Evolutionary conservation across 2,888 invertebrate genomes (phyloP), one percentile per base, ranked within the genome.

Genomic region (Mythimna lalbum): DNA sequence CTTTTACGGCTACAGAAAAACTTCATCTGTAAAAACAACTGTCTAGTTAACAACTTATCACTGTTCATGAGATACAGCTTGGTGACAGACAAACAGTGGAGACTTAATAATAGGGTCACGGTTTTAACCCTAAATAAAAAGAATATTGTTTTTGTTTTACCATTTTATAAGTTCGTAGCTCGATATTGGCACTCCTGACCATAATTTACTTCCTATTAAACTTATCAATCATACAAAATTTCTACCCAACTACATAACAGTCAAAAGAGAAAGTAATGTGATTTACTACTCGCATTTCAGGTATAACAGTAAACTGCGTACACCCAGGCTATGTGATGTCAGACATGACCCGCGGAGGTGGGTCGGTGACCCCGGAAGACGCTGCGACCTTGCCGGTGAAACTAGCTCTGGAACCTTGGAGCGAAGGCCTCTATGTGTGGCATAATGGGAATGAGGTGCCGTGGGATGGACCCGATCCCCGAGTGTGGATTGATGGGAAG

Each of bases 251-350:
- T 39, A 14, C 19, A 2, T 21, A 47, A 5, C 17, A 33, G 14
- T 1, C n/a, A 49, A 21, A 74, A 27, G 12, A 17, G 10, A 7
- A 2, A 47, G 19, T 55, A 65, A 39, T 6, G 17, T 27, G 2
- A 53, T 50, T 33, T 4, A 55, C 5, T 21, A 23, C 21, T 47
- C 17, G 23, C 2, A 27, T 77, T 83, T 2, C 86, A 96, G 95
- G 89, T 71, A 91, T 95, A 62, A 68, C 61, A 10, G 94, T 94
- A 0, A 94, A 92, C 88, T 92, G 94, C 86, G 91, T 95, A 10
- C 96, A 95, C 63, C 96, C 96, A 0, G 96, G 96, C 33, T 95
- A 95, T 82, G 94, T 96, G 14, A 93, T 89, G 49, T 90, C 95
- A 0, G 95, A 95, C 68, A 95, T 96, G 96, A 95, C 95, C 0